phyloP scores from a whole-genome alignment of 2,888 invertebrate species.

The Leptopilina drosophilae region DNA sequence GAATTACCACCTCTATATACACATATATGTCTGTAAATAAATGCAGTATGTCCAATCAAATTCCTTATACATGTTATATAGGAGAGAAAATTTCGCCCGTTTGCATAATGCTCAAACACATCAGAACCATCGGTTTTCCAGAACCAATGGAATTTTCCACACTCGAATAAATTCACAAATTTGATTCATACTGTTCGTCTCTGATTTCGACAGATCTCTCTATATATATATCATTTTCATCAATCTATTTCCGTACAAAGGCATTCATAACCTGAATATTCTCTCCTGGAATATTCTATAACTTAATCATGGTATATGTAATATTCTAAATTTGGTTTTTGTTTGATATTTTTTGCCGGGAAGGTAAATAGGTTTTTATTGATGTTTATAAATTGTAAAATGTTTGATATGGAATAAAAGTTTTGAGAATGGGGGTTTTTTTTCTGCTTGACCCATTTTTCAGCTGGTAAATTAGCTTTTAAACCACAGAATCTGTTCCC shows the following conservation, averaged over 20 bases:
- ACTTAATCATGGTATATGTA: too few species aligned
- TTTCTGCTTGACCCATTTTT: background rate
- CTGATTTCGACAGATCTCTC: background rate
- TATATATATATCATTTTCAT: background rate
- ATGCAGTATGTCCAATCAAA: slow-evolving; percentile 2
- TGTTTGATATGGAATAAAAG: background rate
- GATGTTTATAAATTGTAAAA: background rate
- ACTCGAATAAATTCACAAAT: slow-evolving; percentile 18
- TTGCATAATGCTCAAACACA: slow-evolving; percentile 26
- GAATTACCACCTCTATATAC: background rate
- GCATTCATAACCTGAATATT: background rate
- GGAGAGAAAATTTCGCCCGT: background rate
- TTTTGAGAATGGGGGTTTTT: background rate
- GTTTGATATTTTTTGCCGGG: too few species aligned
- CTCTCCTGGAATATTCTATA: too few species aligned
- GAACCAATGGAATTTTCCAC: background rate
- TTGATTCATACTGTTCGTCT: background rate
- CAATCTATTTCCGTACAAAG: background rate
- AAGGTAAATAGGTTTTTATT: too few species aligned
- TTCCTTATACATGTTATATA: background rate
- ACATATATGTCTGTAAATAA: too few species aligned
- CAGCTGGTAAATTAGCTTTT: slow-evolving; percentile 9
- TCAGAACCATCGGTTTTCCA: background rate
- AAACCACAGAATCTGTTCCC: slow-evolving; percentile 20
- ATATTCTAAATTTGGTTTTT: too few species aligned